Conservation (phyloP, 1,140 invertebrate genomes). For the Zaprionus capensis region DNA sequence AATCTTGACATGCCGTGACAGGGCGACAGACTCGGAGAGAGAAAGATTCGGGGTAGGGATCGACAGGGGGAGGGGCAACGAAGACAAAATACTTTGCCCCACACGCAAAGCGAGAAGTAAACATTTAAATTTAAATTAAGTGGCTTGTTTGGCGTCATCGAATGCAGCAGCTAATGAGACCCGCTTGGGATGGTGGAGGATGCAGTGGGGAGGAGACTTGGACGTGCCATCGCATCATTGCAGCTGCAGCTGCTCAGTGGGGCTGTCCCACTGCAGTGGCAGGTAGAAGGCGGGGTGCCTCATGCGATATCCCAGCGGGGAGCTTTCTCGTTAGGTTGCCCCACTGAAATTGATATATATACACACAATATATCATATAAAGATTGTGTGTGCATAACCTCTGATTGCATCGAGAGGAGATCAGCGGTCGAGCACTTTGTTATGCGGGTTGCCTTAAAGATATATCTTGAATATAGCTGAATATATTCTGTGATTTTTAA, state of each 20-base stretch:
- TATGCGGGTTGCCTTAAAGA: neutral
- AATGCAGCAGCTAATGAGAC: constrained; percentile 76
- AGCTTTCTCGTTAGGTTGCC: constrained; percentile 55
- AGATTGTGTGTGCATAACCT: neutral
- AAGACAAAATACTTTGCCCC: constrained; percentile 74
- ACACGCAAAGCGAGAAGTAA: constrained; percentile 78
- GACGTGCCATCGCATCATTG: neutral
- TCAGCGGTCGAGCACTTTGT: neutral
- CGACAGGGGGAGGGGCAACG: neutral
- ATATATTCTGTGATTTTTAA: neutral
- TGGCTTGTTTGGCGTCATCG: constrained; percentile 76
- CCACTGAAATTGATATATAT: constrained; percentile 63
- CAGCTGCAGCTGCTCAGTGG: neutral
- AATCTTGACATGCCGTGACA: constrained; percentile 72
- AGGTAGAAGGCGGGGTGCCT: neutral
- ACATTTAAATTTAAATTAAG: constrained; percentile 83
- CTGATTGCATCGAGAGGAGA: neutral
- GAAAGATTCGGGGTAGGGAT: neutral
- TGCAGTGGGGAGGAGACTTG: neutral
- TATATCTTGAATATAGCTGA: too few species aligned
- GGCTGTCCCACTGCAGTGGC: neutral
- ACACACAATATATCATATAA: neutral
- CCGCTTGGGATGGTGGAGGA: neutral
- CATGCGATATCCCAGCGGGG: constrained; percentile 53
- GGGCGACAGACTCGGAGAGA: constrained; percentile 19